Percentiles rank a stretch among this genome's conserved stretches.
phyloP scores from a whole-genome alignment of 2,797 vertebrate genomes.

The Peromyscus aztecus region DNA sequence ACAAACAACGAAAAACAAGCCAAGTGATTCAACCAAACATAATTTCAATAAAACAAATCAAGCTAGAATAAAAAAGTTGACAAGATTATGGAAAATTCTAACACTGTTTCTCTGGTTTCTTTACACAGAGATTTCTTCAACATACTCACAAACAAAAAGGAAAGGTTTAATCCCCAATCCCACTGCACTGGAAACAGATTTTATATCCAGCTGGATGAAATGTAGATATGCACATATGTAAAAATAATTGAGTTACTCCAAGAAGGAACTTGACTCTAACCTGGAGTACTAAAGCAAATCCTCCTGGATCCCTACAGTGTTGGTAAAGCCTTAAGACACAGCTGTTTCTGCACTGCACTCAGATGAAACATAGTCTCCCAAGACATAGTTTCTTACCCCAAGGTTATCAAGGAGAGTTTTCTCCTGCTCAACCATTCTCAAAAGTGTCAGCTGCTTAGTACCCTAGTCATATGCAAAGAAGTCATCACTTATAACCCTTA shows the following conservation, averaged over 20 bases:
- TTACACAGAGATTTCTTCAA: not conserved
- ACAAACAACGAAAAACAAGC: too few relatives aligned
- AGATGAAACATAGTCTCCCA: not conserved
- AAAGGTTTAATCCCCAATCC: not conserved
- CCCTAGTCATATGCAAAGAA: not conserved
- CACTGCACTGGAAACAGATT: not conserved
- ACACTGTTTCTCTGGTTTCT: not conserved
- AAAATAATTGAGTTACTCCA: not conserved
- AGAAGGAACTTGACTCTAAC: not conserved
- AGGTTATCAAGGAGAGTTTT: not conserved
- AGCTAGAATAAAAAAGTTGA: not conserved
- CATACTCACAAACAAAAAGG: not conserved
- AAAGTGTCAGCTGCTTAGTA: not conserved
- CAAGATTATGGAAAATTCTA: not conserved
- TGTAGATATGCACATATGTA: not conserved
- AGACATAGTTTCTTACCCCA: not conserved
- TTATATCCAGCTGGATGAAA: not conserved
- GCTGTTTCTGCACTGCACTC: not conserved
- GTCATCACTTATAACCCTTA: fast-evolving
- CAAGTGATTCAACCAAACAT: not conserved
- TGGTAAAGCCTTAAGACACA: not conserved
- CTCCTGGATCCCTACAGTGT: not conserved
- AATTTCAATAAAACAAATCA: not conserved
- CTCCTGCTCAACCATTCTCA: not conserved
- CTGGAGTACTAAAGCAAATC: too few relatives aligned